Base-by-base conservation (phyloP, 2,113 vertebrate species). In the Tachycineta bicolor region DNA sequence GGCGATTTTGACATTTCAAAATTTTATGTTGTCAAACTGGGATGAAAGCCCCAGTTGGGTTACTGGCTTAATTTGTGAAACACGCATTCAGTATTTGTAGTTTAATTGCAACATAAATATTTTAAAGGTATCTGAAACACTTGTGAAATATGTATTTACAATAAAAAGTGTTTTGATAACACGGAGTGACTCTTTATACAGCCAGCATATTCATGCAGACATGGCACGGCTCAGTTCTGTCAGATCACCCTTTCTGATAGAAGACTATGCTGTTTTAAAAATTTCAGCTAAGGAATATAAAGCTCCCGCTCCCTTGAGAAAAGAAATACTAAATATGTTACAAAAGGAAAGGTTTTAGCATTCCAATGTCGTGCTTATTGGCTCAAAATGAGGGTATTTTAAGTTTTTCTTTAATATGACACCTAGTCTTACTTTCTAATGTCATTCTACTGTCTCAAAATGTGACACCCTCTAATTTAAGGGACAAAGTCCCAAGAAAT, bases 91-190 rank as follows among this genome's bases (percentile, higher is more conserved):
- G 24, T 79, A 50, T 90, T 93, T 93, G 88, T 69, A 39, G 29
- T 59, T 83, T 93, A 88, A 94, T 92, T 80, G 39, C 68, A 74
- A 50, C 55, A 83, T 93, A 64, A 93, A 88, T 93, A 93, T 92
- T 95, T 95, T 65, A 90, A 90, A 79, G 23, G 6, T 67, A 83
- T 43, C 44, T 75, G 69, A 89, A 94, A 87, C 44, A 60, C 31
- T 70, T 68, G 53, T 93, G 64, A 84, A 82, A 89, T 81, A 74
- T 75, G n/a, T 92, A 84, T 93, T 94, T 91, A 64, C 37, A 56
- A 59, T 69, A 43, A 67, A 77, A 71, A 7, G 20, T 78, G 52
- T 86, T 96, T 93, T 79, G 56, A 81, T 87, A 94, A 71, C 28
- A 34, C 5, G 16, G 75, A 75, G 31, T n/a, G 10, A 62, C 53